A percentile compares a stretch with the other conserved stretches of the same genome.
phyloP scores from a whole-genome alignment of 2,113 vertebrate genomes.

The Sterna hirundo region DNA sequence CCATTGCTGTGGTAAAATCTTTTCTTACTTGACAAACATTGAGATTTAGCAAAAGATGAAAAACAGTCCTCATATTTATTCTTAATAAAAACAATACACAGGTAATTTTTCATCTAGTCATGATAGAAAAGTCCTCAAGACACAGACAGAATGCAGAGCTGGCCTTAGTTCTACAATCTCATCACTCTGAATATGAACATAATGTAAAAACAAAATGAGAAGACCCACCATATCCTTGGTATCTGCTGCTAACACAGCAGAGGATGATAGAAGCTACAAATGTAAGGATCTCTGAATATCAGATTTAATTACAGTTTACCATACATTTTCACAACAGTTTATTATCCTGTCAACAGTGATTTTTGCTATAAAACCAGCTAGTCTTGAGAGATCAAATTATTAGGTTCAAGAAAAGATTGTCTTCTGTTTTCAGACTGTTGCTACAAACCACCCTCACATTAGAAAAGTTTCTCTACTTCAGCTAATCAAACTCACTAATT shows the following conservation, averaged over 20 bases:
- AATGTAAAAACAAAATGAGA: neutral
- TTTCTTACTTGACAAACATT: neutral
- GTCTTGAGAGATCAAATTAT: neutral
- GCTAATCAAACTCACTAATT: neutral
- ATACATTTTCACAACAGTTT: neutral
- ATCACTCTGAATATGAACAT: neutral
- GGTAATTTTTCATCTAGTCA: neutral
- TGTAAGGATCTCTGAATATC: neutral
- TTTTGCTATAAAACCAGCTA: neutral
- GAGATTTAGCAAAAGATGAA: neutral
- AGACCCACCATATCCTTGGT: neutral
- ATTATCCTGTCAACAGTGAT: neutral
- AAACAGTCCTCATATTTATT: neutral
- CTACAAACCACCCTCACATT: rapidly evolving
- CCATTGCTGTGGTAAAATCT: neutral
- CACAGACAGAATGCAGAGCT: neutral
- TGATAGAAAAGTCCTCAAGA: neutral
- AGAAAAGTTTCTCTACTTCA: neutral
- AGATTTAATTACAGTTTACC: neutral
- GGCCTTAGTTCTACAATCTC: neutral
- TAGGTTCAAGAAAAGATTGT: neutral
- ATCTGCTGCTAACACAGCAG: neutral
- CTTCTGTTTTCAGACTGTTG: neutral
- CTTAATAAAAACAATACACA: neutral
- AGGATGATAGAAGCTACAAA: neutral